These are phyloP conservation scores for Mayetiola destructor DNA, from an alignment of 2,888 invertebrate species.

Conservation along the genomic window DNA sequence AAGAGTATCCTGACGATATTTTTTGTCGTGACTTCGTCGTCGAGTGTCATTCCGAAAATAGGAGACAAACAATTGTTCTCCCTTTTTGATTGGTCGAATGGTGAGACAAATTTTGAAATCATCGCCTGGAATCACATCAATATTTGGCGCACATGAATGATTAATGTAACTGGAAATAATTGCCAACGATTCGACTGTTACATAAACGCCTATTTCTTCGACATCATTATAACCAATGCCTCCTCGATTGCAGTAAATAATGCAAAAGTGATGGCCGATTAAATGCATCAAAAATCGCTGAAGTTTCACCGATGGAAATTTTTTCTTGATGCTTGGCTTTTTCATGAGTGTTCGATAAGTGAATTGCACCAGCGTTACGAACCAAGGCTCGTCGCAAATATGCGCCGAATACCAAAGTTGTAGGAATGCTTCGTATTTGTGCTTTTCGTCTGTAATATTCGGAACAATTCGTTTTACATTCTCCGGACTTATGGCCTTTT, in stretches of 20 bases:
- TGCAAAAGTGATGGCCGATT: background rate
- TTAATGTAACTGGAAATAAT: conserved; percentile 3
- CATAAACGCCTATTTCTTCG: background rate
- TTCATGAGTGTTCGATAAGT: too few species aligned
- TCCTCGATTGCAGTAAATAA: background rate
- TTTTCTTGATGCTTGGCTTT: too few species aligned
- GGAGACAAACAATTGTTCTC: conserved; percentile 13
- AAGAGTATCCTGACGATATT: background rate
- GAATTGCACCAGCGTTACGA: too few species aligned
- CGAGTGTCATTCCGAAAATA: background rate
- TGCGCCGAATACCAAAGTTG: too few species aligned
- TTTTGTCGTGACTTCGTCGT: background rate
- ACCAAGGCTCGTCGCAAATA: too few species aligned
- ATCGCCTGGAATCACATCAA: background rate
- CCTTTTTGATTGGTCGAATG: conserved; percentile 4
- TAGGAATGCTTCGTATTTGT: background rate
- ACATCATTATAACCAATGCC: background rate
- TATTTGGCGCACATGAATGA: conserved; percentile 14
- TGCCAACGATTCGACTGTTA: background rate
- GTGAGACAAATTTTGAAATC: conserved; percentile 2
- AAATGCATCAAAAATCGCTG: conserved; percentile 3
- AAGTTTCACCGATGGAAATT: background rate
- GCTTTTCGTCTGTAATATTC: background rate
- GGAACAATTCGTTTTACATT: background rate
- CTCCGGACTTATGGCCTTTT: background rate